Evolutionary conservation across 2,113 vertebrate genomes (phyloP), one percentile per base, ranked within the genome.

Genomic region (Lepidothrix coronata): DNA sequence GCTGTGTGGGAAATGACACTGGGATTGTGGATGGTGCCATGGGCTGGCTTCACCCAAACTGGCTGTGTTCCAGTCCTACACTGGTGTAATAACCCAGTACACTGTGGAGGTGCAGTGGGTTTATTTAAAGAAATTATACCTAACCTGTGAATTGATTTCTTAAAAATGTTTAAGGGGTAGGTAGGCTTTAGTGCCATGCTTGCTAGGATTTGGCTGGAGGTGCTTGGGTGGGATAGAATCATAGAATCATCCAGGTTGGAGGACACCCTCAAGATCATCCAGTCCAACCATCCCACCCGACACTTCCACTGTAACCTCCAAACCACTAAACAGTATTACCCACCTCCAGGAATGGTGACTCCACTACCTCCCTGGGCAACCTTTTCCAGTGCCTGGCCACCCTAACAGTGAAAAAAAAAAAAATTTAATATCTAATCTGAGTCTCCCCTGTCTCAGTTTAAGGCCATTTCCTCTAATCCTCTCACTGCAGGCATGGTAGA

Each of bases 61-160:
- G 30, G 20, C 68, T 23, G 12, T 5, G 16, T 61, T 65, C 55
- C 11, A 3, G 18, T 16, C 16, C 8, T 11, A 5, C 23, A 3
- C 15, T 9, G 37, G 16, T 13, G 12, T 8, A 14, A 11, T 20
- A 12, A 2, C 4, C 44, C 54, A 55, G n/a, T 24, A 0, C 58
- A 5, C n/a, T 9, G 0, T 2, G 39, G 30, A 23, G 35, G 18
- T 28, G 54, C 39, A 15, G 27, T 20, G 59, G 8, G 1, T 28
- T 39, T 27, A 8, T 8, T 31, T 43, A 6, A 35, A 44, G 22
- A 61, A 66, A n/a, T 11, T 19, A 6, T 5, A 21, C 8, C 44
- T 25, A 6, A 19, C 28, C 61, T 39, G 8, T 4, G 11, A 24
- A 12, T 2, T 15, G 37, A 6, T 37, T 25, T 9, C 48, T 44